These are phyloP conservation scores for Norana najaformis DNA, from an alignment of 2,888 invertebrate species.

Conservation along the genomic window DNA sequence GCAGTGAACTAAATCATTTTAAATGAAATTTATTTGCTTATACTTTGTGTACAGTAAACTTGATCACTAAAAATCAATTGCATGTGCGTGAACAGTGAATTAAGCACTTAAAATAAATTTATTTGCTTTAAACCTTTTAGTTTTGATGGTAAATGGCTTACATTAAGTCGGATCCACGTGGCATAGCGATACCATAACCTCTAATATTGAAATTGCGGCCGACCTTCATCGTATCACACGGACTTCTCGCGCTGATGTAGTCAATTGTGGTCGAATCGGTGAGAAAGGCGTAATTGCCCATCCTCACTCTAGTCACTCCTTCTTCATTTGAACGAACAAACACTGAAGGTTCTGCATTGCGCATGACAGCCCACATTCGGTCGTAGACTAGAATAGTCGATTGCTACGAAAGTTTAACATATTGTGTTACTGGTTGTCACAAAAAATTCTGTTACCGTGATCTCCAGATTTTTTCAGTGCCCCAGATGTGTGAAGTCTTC, in stretches of 20 bases:
- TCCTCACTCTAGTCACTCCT: conserved; percentile 78
- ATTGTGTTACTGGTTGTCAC: neutral
- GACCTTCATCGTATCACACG: conserved; percentile 69
- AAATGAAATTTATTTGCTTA: no score
- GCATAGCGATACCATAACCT: conserved; percentile 92
- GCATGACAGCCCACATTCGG: conserved; percentile 94
- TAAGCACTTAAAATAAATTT: no score
- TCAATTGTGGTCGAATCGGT: conserved; percentile 70
- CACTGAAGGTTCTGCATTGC: conserved; percentile 75
- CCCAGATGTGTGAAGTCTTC: no score
- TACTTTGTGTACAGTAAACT: no score
- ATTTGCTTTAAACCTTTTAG: no score
- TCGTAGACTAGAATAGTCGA: conserved; percentile 85
- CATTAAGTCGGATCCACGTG: conserved; percentile 87
- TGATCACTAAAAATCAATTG: no score
- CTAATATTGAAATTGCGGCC: conserved; percentile 79
- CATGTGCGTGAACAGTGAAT: no score
- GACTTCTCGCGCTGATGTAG: conserved; percentile 82
- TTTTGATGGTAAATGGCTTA: conserved; percentile 62
- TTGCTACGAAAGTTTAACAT: conserved; percentile 68
- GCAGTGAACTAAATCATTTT: no score
- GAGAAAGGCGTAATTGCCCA: conserved; percentile 66
- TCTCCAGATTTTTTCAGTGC: no score
- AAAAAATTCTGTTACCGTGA: no score
- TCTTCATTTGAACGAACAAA: conserved; percentile 77